Evolutionary conservation across 2,888 invertebrate species (phyloP), one percentile per base, ranked within the genome.

Genomic region (Drepana falcataria): DNA sequence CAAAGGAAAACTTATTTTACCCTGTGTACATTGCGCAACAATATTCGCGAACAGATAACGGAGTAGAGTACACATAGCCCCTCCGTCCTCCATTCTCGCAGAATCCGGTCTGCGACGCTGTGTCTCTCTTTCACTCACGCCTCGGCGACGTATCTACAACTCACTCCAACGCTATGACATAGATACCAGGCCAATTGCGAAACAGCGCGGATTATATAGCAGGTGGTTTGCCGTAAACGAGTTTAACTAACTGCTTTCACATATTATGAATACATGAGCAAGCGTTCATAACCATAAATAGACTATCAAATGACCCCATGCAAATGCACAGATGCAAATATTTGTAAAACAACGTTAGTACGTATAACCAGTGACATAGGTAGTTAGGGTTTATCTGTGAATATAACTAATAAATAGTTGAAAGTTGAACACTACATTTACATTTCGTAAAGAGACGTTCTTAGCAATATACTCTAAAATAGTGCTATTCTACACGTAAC

Each of bases 131-230:
- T 88, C 81, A 55, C 72, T 65, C 85, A 35, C 54, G 44, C 51
- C 35, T 52, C 52, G 35, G 51, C 55, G 35, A 54, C 34, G 54
- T 77, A 67, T 54, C 2, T 56, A 69, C 58, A 59, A 86, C 84
- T 64, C 81, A 48, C 64, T 86, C 75, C 44, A 52, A 63, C 83
- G 64, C 79, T 75, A 72, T 90, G 91, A 89, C 91, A 91, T 85
- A 90, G 85, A 89, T 90, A 88, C 87, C 80, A 79, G 75, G 72
- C 74, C 69, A 77, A 81, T 91, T 90, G 91, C 89, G 90, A 91
- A 91, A 91, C 84, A 85, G 69, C 87, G 89, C 91, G 87, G 90
- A 91, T 90, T 90, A 90, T 87, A 88, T 87, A 86, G 87, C 91
- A 90, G 87, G 91, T 91, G 89, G 87, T 86, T 89, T 85, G 82